Evolutionary conservation across 2,797 vertebrate species (phyloP), one percentile per base, ranked within the genome.

Genomic region (Threskiornis aethiopicus): DNA sequence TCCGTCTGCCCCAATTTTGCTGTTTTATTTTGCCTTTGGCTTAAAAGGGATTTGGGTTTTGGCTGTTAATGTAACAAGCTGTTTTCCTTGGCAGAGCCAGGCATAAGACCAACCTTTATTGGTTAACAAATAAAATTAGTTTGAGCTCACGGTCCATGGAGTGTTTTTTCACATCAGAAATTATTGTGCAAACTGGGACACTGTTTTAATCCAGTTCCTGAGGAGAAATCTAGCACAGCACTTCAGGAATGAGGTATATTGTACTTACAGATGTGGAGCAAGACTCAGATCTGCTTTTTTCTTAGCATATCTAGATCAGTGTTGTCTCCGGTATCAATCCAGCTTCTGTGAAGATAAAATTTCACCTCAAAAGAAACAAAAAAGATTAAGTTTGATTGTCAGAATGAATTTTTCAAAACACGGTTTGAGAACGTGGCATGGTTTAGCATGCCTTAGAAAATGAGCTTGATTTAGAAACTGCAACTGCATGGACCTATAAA

Each of bases 11-110:
- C 35, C 33, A 61, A 2, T 85, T 73, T 71, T 85, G n/a, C 37
- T 16, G 2, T 54, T 95, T 90, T 73, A 19, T 80, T 91, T 92
- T 77, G n/a, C 59, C 83, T 71, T 80, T 95, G 94, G 49, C 90
- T 86, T 83, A 71, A 80, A 80, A 78, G 17, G 42, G 57, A 62
- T 89, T 79, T 73, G 46, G 39, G 10, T 90, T 93, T 92, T 94
- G 93, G 89, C 96, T 87, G 87, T 93, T 85, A 89, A 83, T 41
- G 13, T 35, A 92, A 41, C 90, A 94, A 93, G 89, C 96, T 96
- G 94, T 90, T 95, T 95, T 94, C 91, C 65, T 93, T 96, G 95
- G 94, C 95, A 97, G 90, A 78, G 70, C 49, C 69, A 54, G 55
- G 57, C 72, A 29, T n/a, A 47, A 69, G 83, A 90, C 44, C 73